phyloP scores from a whole-genome alignment of 2,888 invertebrate genomes.

The Thecocarcelia acutangulata region DNA sequence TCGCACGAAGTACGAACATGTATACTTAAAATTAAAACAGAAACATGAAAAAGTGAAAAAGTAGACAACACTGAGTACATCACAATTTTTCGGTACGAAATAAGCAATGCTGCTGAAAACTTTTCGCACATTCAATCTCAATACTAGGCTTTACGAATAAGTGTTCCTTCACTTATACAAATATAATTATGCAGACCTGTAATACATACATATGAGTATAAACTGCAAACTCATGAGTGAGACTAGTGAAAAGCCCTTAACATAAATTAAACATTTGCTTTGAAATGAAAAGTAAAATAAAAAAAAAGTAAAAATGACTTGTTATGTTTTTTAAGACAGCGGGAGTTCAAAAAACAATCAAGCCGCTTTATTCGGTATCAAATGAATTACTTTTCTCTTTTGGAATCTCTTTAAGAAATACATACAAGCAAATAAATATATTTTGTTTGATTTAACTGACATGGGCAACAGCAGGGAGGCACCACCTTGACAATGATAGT shows the following conservation, averaged over 20 bases:
- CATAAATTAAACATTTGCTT: conserved; percentile 56
- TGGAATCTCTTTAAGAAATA: conserved; percentile 15
- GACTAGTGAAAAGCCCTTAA: conserved; percentile 47
- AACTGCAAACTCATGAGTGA: conserved; percentile 22
- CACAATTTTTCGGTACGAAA: no score
- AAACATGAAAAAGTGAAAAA: no score
- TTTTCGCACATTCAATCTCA: no score
- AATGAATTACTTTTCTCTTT: conserved; percentile 54
- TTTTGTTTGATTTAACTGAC: conserved; percentile 72
- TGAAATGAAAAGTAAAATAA: conserved; percentile 41
- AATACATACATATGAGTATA: conserved; percentile 40
- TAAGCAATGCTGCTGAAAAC: no score
- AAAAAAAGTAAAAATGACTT: conserved; percentile 41
- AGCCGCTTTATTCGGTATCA: conserved; percentile 62
- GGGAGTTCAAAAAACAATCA: conserved; percentile 66
- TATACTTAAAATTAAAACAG: no score
- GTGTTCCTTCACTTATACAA: no score
- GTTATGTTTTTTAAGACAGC: conserved; percentile 56
- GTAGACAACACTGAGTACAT: no score
- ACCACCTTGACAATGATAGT: conserved; percentile 76
- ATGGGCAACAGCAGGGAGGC: conserved; percentile 74
- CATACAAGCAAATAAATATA: conserved; percentile 50
- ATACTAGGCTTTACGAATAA: no score
- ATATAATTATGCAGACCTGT: no score
- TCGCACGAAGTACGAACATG: no score